Percentiles rank a stretch among this genome's conserved stretches.
These are phyloP conservation scores for Oriolus oriolus DNA, from an alignment of 2,113 vertebrate genomes.

Conservation along the genomic window DNA sequence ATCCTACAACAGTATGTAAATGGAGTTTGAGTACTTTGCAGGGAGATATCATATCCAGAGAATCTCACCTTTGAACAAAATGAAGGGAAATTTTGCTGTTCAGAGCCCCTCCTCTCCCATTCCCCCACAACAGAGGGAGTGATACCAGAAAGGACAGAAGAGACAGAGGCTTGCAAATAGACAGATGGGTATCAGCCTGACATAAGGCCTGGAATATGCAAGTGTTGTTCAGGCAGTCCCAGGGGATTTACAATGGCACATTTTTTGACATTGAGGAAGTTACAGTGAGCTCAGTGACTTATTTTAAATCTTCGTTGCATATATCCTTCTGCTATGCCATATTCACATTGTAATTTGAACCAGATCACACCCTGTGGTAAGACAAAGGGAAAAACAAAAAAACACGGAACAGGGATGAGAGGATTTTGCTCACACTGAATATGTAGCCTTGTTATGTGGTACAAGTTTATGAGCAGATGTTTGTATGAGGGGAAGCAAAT, in stretches of 20 bases:
- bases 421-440: neutral
- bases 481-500: neutral
- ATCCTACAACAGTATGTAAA: neutral
- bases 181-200: neutral
- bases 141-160: neutral
- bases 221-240: neutral
- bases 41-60: neutral
- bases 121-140: neutral
- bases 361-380: neutral
- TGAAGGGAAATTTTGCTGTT: neutral
- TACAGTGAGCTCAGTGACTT: neutral
- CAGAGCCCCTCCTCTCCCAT: neutral
- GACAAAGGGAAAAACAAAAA: neutral
- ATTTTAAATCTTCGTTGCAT: constrained; percentile 8
- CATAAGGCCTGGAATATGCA: constrained; percentile 25
- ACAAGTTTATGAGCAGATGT: neutral
- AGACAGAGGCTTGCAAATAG: neutral
- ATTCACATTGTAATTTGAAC: neutral
- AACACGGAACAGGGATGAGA: neutral
- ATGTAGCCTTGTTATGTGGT: neutral
- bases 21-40: neutral
- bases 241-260: neutral
- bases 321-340: neutral
- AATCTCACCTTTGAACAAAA: neutral
- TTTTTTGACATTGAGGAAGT: constrained; percentile 38